Evolutionary conservation across 2,888 invertebrate genomes (phyloP), one percentile per base, ranked within the genome.

Genomic region (Ornithoptera priamus): DNA sequence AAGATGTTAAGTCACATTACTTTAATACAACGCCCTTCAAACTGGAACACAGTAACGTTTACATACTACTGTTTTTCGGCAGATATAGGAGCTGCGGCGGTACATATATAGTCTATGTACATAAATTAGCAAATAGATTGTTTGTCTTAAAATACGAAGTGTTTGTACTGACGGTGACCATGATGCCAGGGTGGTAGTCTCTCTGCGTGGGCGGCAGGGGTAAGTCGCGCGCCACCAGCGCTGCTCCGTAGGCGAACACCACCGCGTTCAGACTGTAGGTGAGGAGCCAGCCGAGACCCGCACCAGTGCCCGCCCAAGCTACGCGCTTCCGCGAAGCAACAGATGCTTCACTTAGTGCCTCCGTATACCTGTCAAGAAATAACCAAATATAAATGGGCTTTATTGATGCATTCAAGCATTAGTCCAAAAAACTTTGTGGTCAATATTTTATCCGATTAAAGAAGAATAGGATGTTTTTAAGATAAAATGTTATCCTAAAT

Each of bases 201-300:
- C 93, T 92, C 42, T 93, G 86, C 0, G 94, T 93, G 0, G 91
- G 86, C 0, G 93, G 93, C 59, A 93, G 84, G 30, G 88, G 83
- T 73, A 94, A 93, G 81, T 95, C 95, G 0, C 94, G 89, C 46
- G 96, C 88, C 70, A 96, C 95, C 39, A 97, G 89, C 64, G 89
- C 88, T 0, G 96, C 94, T 0, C 97, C 97, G 85, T 96, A 97
- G 93, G 96, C 96, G 86, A 97, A 95, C 42, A 96, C 95, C 10
- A 96, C 80, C 0, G 96, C 95, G 84, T 96, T 96, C 76, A 95
- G 94, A 57, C 93, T 86, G 85, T 96, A 97, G 22, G 96, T 95
- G 71, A 96, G 93, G 74, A 96, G 92, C 96, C 96, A 96, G 93
- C 95, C 95, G 0, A 94, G 79, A 0, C 95, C 96, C 0, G 94